These are phyloP conservation scores for Mus spicilegus DNA, from an alignment of 2,113 vertebrate genomes.

Conservation along the genomic window DNA sequence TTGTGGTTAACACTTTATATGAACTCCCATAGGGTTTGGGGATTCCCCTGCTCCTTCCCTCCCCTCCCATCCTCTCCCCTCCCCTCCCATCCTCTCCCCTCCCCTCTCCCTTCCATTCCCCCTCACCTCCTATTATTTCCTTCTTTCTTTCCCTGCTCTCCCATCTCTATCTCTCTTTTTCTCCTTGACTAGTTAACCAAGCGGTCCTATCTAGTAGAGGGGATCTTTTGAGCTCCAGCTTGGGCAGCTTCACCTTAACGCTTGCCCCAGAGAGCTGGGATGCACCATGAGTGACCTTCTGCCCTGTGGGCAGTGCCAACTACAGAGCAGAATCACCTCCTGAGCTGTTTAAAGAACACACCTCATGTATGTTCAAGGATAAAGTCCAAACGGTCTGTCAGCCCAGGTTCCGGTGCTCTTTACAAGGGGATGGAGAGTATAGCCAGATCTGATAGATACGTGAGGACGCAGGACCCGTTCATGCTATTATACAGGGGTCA, in stretches of 20 bases:
- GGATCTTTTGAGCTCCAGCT: not conserved
- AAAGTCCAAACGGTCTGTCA: not conserved
- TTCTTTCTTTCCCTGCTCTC: too few species aligned
- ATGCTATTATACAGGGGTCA: not conserved
- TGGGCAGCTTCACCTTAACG: not conserved
- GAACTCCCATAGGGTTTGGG: not conserved
- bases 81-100: rapidly evolving
- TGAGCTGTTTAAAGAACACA: not conserved
- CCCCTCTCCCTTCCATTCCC: rapidly evolving
- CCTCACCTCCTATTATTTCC: not conserved
- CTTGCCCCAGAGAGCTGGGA: not conserved
- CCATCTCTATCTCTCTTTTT: not conserved
- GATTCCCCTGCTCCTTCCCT: not conserved
- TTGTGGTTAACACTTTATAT: not conserved
- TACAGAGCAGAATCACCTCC: not conserved
- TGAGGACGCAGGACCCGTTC: not conserved
- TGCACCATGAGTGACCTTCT: not conserved
- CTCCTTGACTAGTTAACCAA: not conserved
- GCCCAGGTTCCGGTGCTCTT: not conserved
- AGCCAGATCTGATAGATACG: not conserved
- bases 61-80: rapidly evolving
- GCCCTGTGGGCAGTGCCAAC: not conserved
- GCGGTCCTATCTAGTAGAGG: not conserved
- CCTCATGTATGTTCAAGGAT: not conserved
- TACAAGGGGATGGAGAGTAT: not conserved